Percentiles rank a stretch among this genome's conserved stretches.
phyloP scores from a whole-genome alignment of 2,113 vertebrate species.

The Datnioides undecimradiatus region DNA sequence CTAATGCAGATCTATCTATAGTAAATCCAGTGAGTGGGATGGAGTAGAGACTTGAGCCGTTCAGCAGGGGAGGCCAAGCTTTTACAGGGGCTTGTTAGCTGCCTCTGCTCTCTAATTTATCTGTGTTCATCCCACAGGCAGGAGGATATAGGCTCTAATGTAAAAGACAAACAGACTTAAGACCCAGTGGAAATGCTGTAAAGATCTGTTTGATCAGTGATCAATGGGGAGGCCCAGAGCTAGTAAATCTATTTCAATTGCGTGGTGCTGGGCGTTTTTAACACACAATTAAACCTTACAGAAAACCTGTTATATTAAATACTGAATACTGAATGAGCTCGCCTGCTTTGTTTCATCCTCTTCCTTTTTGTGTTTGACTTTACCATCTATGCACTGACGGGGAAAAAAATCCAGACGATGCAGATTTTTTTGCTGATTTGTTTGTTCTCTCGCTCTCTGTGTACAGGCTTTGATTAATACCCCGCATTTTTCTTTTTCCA shows the following conservation, averaged over 20 bases:
- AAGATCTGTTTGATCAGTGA: conserved; percentile 16
- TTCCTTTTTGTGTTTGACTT: conserved; percentile 22
- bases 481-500: conserved; percentile 42
- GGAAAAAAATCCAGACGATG: background rate
- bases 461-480: conserved; percentile 35
- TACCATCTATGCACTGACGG: background rate
- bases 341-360: background rate
- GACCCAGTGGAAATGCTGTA: background rate
- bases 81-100: conserved; percentile 53
- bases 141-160: conserved; percentile 23
- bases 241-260: background rate
- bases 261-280: background rate
- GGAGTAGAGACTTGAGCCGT: conserved; percentile 26
- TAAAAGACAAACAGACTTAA: conserved; percentile 4
- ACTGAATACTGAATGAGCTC: too few species aligned
- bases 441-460: conserved; percentile 1
- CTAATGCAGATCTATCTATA: conserved; percentile 57
- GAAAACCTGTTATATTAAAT: background rate
- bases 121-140: conserved; percentile 23
- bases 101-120: conserved; percentile 3
- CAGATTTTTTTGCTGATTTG: conserved; percentile 20
- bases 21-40: conserved; percentile 59
- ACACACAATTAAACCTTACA: background rate
- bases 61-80: conserved; percentile 39
- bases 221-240: background rate